Percentiles rank a stretch among this genome's conserved stretches.
These are phyloP conservation scores for Eilema griseolum DNA, from an alignment of 2,888 invertebrate species.

Conservation along the genomic window DNA sequence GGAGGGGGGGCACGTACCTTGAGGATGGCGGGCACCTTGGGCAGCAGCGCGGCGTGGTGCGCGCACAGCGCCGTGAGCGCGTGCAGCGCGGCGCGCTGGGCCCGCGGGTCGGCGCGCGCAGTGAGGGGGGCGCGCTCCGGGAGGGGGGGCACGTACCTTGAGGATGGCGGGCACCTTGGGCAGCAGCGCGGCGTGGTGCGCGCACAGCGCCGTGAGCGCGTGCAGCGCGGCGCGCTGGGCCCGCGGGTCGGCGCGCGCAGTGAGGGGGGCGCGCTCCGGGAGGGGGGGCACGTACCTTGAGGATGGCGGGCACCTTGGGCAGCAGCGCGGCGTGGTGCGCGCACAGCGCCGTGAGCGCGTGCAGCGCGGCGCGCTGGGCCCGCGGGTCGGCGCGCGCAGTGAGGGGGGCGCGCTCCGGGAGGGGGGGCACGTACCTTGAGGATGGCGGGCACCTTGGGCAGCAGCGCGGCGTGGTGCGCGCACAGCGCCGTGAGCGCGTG, in stretches of 20 bases:
- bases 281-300: constrained; percentile 92
- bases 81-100: not conserved
- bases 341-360: not conserved
- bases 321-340: constrained; percentile 14
- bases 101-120: not conserved
- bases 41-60: constrained; percentile 14
- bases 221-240: constrained; percentile 97
- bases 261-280: constrained; percentile 97
- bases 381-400: not conserved
- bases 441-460: constrained; percentile 12
- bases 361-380: not conserved
- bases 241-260: constrained; percentile 97
- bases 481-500: not conserved
- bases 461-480: constrained; percentile 13
- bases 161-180: constrained; percentile 89
- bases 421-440: not conserved
- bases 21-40: constrained; percentile 9
- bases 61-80: not conserved
- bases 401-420: not conserved
- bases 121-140: not conserved
- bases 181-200: constrained; percentile 92
- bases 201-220: constrained; percentile 97
- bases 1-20: not conserved
- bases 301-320: constrained; percentile 11
- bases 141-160: not conserved